Conservation (phyloP, 1,140 invertebrate genomes). For the Heterodera carotae region DNA sequence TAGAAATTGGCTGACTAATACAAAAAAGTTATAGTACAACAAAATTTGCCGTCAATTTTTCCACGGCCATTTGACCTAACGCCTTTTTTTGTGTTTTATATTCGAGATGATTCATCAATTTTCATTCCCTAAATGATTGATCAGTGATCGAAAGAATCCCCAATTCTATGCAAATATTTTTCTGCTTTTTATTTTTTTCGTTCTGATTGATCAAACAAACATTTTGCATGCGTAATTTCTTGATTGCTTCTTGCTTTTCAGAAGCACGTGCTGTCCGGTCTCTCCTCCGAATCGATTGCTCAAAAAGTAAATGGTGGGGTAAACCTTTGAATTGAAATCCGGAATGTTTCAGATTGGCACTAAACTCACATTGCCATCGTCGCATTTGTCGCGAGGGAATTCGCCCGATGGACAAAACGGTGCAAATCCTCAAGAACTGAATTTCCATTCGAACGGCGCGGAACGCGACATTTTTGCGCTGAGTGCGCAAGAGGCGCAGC, state of each 20-base stretch:
- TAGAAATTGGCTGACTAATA: too few species aligned
- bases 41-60: too few species aligned
- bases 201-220: too few species aligned
- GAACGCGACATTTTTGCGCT: slow-evolving; percentile 56
- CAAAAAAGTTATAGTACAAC: too few species aligned
- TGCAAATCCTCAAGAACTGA: background rate
- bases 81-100: too few species aligned
- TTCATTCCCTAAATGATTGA: too few species aligned
- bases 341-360: background rate
- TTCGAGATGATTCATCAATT: too few species aligned
- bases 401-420: slow-evolving; percentile 1
- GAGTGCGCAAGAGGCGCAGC: slow-evolving; percentile 61
- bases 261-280: background rate
- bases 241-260: background rate
- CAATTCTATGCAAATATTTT: too few species aligned
- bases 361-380: background rate
- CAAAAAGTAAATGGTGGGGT: background rate
- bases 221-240: too few species aligned
- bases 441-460: background rate
- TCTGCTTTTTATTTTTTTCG: too few species aligned
- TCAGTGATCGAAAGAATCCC: too few species aligned
- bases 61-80: too few species aligned
- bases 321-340: background rate
- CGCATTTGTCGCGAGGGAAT: slow-evolving; percentile 5
- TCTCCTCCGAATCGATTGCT: background rate